Percentiles rank a stretch among this genome's conserved stretches.
These are phyloP conservation scores for Drosophila guanche DNA, from an alignment of 1,140 invertebrate species.

Conservation along the genomic window DNA sequence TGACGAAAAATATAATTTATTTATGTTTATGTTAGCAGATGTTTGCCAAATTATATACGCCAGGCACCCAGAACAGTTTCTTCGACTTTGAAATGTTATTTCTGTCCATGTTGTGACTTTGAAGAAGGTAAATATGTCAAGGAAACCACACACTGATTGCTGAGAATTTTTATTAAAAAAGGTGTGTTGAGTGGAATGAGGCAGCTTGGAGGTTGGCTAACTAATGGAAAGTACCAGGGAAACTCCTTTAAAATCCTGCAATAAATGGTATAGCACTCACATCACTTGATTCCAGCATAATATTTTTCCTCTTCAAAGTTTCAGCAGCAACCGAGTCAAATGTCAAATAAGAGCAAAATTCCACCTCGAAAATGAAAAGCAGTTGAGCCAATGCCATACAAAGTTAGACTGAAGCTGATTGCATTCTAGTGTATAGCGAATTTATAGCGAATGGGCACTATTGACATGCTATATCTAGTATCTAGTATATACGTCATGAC, in stretches of 20 bases:
- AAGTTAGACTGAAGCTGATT: conserved; percentile 53
- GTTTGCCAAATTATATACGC: conserved; percentile 47
- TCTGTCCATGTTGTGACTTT: conserved; percentile 27
- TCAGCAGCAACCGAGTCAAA: conserved; percentile 11
- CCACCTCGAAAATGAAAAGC: conserved; percentile 8
- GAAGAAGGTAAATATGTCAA: conserved; percentile 72
- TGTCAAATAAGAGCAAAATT: conserved; percentile 11
- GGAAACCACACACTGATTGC: conserved; percentile 46
- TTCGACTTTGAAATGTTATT: conserved; percentile 40
- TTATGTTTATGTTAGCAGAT: conserved; percentile 65
- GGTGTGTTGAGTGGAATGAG: conserved; percentile 10
- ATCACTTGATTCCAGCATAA: conserved; percentile 66
- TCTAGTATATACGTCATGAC: conserved; percentile 14
- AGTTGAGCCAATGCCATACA: conserved; percentile 17
- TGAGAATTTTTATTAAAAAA: conserved; percentile 7
- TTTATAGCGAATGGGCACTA: conserved; percentile 66
- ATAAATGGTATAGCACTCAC: conserved; percentile 37
- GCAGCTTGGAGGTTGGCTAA: neutral
- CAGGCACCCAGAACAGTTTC: conserved; percentile 22
- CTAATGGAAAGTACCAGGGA: neutral
- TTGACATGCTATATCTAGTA: conserved; percentile 51
- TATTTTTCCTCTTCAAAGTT: neutral
- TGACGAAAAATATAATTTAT: conserved; percentile 57
- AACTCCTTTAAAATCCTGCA: neutral
- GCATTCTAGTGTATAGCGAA: conserved; percentile 38